Conservation (phyloP, 2,888 invertebrate species). For the Cylloceria caligata region DNA sequence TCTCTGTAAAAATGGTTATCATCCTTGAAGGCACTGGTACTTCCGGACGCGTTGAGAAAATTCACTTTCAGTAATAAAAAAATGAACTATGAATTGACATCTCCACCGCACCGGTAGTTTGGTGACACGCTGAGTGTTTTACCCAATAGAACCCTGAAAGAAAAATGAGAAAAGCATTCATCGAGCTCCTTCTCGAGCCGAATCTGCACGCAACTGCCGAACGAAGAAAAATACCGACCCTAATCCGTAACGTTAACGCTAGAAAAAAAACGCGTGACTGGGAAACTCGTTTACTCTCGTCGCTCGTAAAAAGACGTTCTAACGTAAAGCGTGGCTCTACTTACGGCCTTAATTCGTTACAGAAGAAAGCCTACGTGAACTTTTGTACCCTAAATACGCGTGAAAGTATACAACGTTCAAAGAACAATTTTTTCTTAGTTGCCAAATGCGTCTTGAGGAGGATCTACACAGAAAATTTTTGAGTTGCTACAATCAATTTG, state of each 20-base stretch:
- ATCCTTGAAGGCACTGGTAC: background rate
- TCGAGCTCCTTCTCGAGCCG: background rate
- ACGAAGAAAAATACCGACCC: constrained; percentile 56
- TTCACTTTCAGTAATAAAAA: background rate
- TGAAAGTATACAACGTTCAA: constrained; percentile 12
- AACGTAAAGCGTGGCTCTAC: constrained; percentile 12
- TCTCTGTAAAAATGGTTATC: background rate
- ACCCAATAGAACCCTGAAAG: background rate
- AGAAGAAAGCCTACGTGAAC: constrained; percentile 30
- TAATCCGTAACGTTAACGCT: constrained; percentile 64
- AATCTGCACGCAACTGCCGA: constrained; percentile 8
- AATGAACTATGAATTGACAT: background rate
- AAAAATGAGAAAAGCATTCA: constrained; percentile 4
- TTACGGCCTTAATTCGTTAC: constrained; percentile 32
- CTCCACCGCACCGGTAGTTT: background rate
- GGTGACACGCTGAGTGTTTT: background rate
- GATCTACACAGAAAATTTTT: too few relatives aligned
- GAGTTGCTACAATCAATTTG: too few relatives aligned
- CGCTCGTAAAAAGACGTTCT: constrained; percentile 38
- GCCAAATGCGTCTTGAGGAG: background rate
- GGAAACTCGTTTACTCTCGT: constrained; percentile 42
- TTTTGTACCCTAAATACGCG: constrained; percentile 16
- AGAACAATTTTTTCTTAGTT: background rate
- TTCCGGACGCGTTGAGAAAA: background rate
- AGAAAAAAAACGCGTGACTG: constrained; percentile 1